phyloP scores from a whole-genome alignment of 1,140 invertebrate genomes.

The Pseudobourletiella spinata region DNA sequence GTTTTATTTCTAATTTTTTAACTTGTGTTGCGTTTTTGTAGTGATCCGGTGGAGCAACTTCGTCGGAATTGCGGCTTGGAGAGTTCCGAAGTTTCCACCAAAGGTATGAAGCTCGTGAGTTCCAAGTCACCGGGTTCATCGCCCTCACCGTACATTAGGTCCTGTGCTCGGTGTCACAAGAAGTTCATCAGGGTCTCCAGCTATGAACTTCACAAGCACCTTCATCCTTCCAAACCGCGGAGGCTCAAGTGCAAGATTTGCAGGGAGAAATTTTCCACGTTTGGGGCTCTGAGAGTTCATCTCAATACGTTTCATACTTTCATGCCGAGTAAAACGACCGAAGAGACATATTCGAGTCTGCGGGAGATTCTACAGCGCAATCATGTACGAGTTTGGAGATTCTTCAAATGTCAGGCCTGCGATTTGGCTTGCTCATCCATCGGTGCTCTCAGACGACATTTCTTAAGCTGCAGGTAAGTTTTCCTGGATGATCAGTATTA shows the following conservation, averaged over 20 bases:
- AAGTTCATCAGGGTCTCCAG: neutral
- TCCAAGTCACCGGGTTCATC: too few relatives aligned
- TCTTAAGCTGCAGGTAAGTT: neutral
- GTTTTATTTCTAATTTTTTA: neutral
- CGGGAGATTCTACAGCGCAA: neutral
- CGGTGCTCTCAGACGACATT: neutral
- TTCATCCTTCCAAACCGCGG: neutral
- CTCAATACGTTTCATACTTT: neutral
- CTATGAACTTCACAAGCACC: neutral
- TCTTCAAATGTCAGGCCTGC: neutral
- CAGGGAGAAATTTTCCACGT: neutral
- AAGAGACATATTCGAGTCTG: neutral
- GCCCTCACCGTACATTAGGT: neutral
- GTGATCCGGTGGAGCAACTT: neutral
- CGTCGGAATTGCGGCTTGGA: neutral
- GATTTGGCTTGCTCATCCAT: neutral
- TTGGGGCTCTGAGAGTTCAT: neutral
- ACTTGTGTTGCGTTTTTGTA: too few relatives aligned
- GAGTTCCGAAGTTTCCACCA: too few relatives aligned
- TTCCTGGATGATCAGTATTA: too few relatives aligned
- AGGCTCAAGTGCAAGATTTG: neutral
- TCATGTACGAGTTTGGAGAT: neutral
- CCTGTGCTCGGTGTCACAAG: neutral
- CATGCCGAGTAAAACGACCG: too few relatives aligned
- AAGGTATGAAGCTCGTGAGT: too few relatives aligned